Conservation (phyloP, 1,140 invertebrate genomes). For the Portunus trituberculatus region DNA sequence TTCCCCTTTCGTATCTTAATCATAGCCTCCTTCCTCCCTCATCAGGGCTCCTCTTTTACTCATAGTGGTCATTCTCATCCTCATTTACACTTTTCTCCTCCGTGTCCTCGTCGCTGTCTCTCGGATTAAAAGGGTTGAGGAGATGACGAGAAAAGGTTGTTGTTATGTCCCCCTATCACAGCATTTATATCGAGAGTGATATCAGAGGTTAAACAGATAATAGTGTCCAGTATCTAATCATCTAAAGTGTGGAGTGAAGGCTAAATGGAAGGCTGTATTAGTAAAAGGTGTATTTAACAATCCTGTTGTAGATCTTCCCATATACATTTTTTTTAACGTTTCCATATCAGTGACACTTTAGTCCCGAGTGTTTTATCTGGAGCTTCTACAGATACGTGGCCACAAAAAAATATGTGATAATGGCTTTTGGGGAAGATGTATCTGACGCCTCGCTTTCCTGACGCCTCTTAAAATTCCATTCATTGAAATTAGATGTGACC, state of each 20-base stretch:
- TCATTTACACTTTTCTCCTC: not conserved
- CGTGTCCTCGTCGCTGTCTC: not conserved
- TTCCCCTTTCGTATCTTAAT: not conserved
- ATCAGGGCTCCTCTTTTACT: too few relatives aligned
- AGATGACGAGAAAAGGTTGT: not conserved
- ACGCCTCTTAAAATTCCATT: conserved; percentile 17
- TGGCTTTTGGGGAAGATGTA: not conserved
- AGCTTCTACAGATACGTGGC: not conserved
- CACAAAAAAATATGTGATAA: not conserved
- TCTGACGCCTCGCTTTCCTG: not conserved
- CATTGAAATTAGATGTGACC: conserved; percentile 30
- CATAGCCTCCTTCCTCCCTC: not conserved
- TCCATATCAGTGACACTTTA: not conserved
- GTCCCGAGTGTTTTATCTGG: not conserved
- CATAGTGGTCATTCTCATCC: too few relatives aligned
- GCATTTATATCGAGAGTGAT: conserved; percentile 3
- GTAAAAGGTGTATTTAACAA: conserved; percentile 23
- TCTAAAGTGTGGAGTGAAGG: conserved; percentile 2
- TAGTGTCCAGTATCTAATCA: conserved; percentile 22
- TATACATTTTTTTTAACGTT: not conserved
- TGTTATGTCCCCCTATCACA: not conserved
- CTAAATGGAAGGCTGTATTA: not conserved
- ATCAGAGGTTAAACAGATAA: conserved; percentile 3
- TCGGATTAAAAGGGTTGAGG: not conserved
- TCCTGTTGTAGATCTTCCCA: not conserved